Evolutionary conservation across 1,140 invertebrate species (phyloP), one percentile per base, ranked within the genome.

Genomic region (Capitella teleta): DNA sequence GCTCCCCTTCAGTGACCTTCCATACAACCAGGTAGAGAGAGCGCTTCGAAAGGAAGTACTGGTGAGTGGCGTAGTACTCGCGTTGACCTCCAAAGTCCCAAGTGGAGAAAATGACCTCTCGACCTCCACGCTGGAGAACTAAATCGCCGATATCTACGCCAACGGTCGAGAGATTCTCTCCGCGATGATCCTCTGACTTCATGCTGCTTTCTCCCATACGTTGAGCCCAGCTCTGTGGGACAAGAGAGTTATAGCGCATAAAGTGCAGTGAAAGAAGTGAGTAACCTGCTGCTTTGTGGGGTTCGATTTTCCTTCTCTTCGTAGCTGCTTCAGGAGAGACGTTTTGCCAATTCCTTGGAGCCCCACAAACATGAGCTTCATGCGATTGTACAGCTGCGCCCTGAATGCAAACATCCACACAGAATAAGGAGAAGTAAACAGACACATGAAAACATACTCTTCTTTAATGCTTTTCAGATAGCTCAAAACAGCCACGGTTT

Each of bases 281-380:
- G 16, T 8, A 10, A 44, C 42, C 42, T 44, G 24, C 23, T 25
- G 24, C 25, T 25, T 51, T 16, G 16, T 21, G 21, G 26, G 28
- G 24, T 21, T 28, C 38, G 16, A 18, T 44, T 59, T 82, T 0
- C 88, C 87, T 68, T 93, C 87, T 56, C 88, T 83, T 25, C 90
- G 72, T 6, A 98, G 66, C 60, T 89, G 83, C 54, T 92, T 85
- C 10, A 98, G 70, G 3, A 98, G 70, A 42, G 90, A 91, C 0
- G 93, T 98, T 70, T 96, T 96, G 0, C 91, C 88, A 57, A 88
- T 90, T 12, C 87, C 87, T 65, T 94, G 86, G 8, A 88, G 80
- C 0, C 95, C 95, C 14, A 98, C 91, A 40, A 98, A 82, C 93
- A 99, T 97, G 2, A 98, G 74, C 66, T 97, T 98, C 84, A 98